These are phyloP conservation scores for Leucophenga varia DNA, from an alignment of 1,140 invertebrate genomes.

Conservation along the genomic window DNA sequence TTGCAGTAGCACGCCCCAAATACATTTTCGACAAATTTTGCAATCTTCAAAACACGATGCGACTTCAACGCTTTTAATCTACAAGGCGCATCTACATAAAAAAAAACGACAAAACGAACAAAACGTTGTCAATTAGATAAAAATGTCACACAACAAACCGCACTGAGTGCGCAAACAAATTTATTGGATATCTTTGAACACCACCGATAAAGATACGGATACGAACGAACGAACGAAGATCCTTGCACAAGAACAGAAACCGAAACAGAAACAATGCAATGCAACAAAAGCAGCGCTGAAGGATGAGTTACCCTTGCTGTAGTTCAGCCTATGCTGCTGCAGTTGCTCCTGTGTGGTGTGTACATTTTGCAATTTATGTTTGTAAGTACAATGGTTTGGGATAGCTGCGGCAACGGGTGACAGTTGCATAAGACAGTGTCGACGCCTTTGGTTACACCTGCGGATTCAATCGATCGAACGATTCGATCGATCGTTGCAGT, in stretches of 20 bases:
- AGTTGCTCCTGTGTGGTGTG: background rate
- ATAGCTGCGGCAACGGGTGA: slow-evolving; percentile 16
- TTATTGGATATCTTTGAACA: slow-evolving; percentile 32
- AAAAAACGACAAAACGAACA: slow-evolving; percentile 24
- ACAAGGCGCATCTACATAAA: slow-evolving; percentile 13
- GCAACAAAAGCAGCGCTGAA: no score
- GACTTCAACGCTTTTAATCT: slow-evolving; percentile 6
- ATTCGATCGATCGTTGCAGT: no score
- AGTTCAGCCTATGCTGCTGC: slow-evolving; percentile 17
- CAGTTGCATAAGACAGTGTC: slow-evolving; percentile 26
- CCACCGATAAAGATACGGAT: no score
- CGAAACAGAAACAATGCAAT: no score
- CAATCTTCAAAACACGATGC: slow-evolving; percentile 2
- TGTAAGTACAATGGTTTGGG: background rate
- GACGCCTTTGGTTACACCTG: slow-evolving; percentile 51
- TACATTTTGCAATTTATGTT: slow-evolving; percentile 33
- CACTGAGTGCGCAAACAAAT: slow-evolving; percentile 32
- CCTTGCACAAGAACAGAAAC: background rate
- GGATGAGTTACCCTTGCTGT: background rate
- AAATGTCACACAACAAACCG: slow-evolving; percentile 56
- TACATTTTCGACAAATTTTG: slow-evolving; percentile 12
- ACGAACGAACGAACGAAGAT: background rate
- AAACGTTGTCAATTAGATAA: slow-evolving; percentile 55
- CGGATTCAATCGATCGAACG: no score
- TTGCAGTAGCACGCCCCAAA: slow-evolving; percentile 44